Evolutionary conservation across 2,888 invertebrate genomes (phyloP).

Genomic region (Phyllotreta striolata): DNA sequence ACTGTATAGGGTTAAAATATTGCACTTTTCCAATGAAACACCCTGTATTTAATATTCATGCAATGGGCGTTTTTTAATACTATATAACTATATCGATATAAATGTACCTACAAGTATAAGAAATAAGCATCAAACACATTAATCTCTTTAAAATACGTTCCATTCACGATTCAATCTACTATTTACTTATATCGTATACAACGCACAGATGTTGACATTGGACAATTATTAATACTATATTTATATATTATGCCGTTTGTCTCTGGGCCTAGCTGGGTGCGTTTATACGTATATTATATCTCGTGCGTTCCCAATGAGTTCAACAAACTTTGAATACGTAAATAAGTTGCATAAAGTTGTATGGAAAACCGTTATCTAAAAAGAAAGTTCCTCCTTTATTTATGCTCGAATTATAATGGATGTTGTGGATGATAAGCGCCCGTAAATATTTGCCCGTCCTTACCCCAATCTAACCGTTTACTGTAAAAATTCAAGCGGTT

Average conservation of each 20-base stretch:
- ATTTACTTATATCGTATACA: neutral
- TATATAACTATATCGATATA: too few species aligned
- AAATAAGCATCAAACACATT: too few species aligned
- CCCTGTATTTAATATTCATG: too few species aligned
- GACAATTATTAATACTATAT: constrained; percentile 16
- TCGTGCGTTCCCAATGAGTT: constrained; percentile 25
- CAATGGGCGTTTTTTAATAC: too few species aligned
- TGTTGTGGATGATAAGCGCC: constrained; percentile 15
- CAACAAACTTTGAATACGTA: constrained; percentile 33
- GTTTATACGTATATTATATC: constrained; percentile 6
- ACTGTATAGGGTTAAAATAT: too few species aligned
- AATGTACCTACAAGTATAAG: too few species aligned
- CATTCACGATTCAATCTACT: constrained; percentile 7
- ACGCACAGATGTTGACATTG: constrained; percentile 17
- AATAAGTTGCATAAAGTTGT: constrained; percentile 32
- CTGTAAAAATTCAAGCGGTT: too few species aligned
- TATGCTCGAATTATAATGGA: constrained; percentile 19
- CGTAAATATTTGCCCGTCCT: constrained; percentile 5
- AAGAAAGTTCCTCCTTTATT: constrained; percentile 26
- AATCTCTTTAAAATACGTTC: too few species aligned
- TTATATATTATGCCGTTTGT: constrained; percentile 12
- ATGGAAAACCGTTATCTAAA: constrained; percentile 24
- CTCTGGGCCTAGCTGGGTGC: constrained; percentile 1
- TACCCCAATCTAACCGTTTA: too few species aligned
- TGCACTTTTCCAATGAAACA: too few species aligned